A percentile compares a stretch with the other conserved stretches of the same genome.
Evolutionary conservation across 2,888 invertebrate species (phyloP).

Genomic region (Nephrocerus scutellatus): DNA sequence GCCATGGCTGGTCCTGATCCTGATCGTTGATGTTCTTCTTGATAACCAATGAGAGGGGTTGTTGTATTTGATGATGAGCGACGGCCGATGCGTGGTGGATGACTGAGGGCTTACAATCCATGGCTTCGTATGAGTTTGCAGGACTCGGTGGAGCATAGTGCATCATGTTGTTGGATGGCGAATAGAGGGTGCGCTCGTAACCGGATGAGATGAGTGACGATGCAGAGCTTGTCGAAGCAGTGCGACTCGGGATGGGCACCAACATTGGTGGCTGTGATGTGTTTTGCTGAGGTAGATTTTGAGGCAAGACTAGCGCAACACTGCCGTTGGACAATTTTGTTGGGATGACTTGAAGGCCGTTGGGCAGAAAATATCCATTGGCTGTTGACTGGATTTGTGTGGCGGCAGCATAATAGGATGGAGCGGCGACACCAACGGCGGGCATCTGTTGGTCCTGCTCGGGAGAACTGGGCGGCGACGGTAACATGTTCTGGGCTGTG

Average conservation of each 20-base stretch:
- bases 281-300: conserved; percentile 51
- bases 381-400: conserved; percentile 45
- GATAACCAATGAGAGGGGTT: conserved; percentile 67
- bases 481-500: conserved; percentile 45
- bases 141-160: conserved; percentile 55
- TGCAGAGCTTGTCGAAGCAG: conserved; percentile 64
- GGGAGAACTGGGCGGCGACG: conserved; percentile 46
- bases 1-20: conserved; percentile 71
- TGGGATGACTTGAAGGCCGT: conserved; percentile 71
- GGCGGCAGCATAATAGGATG: conserved; percentile 26
- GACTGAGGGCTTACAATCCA: conserved; percentile 49
- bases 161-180: conserved; percentile 33
- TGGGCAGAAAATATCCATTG: conserved; percentile 58
- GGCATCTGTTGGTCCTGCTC: conserved; percentile 38
- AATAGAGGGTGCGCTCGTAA: conserved; percentile 49
- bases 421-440: background rate
- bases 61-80: conserved; percentile 25
- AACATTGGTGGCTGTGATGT: conserved; percentile 58
- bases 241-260: conserved; percentile 68
- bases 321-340: conserved; percentile 77
- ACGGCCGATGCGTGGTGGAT: conserved; percentile 49
- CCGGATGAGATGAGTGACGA: conserved; percentile 52
- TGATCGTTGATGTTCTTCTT: conserved; percentile 56
- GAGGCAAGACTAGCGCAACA: conserved; percentile 71
- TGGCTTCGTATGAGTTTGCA: conserved; percentile 48